phyloP scores from a whole-genome alignment of 1,140 invertebrate species.

The Procambarus virginalis region DNA sequence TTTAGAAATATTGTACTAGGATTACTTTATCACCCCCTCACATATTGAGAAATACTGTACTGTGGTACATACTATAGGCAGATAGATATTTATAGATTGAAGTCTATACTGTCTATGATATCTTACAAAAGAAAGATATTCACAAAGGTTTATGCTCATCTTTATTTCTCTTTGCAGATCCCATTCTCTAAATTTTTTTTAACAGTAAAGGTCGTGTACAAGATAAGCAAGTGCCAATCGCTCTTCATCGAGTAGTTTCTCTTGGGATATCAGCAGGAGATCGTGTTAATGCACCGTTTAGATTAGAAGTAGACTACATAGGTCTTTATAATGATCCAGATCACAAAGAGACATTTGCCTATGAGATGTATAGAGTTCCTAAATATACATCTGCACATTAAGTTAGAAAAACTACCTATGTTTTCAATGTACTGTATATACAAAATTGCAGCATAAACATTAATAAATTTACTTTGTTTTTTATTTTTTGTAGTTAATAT shows the following conservation, averaged over 20 bases:
- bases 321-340: slow-evolving; percentile 85
- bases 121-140: too few species aligned
- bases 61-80: too few species aligned
- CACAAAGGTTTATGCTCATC: not conserved
- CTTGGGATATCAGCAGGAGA: slow-evolving; percentile 90
- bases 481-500: too few species aligned
- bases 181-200: slow-evolving; percentile 95
- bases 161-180: slow-evolving; percentile 79
- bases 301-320: slow-evolving; percentile 95
- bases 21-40: too few species aligned
- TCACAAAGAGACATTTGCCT: slow-evolving; percentile 88
- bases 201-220: slow-evolving; percentile 89
- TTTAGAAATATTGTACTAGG: too few species aligned
- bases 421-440: not conserved
- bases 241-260: slow-evolving; percentile 78
- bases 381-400: not conserved
- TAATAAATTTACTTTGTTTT: too few species aligned
- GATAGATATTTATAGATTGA: not conserved
- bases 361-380: slow-evolving; percentile 86
- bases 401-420: not conserved
- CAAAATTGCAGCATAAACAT: too few species aligned
- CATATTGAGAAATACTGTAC: too few species aligned
- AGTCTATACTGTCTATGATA: not conserved
- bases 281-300: slow-evolving; percentile 85
- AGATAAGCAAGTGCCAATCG: slow-evolving; percentile 83